These are phyloP conservation scores for Zootoca vivipara DNA, from an alignment of 2,113 vertebrate genomes.

Conservation along the genomic window DNA sequence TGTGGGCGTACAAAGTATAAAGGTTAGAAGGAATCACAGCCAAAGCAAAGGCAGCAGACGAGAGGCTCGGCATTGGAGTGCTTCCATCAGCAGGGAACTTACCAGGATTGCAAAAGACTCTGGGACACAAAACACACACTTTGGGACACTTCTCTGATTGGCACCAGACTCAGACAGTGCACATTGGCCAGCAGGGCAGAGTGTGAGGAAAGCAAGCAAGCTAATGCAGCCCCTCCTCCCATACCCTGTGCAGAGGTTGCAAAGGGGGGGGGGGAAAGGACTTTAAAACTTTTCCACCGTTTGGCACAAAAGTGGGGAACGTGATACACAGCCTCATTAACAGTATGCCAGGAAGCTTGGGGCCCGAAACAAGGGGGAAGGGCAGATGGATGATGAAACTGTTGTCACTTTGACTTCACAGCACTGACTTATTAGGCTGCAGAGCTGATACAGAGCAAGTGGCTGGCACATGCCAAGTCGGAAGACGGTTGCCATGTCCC, in stretches of 20 bases:
- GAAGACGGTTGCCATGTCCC: neutral
- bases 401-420: neutral
- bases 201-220: slow-evolving; percentile 9
- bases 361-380: neutral
- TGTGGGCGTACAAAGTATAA: slow-evolving; percentile 49
- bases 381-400: neutral
- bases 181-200: slow-evolving; percentile 16
- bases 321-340: neutral
- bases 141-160: slow-evolving; percentile 39
- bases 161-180: slow-evolving; percentile 44
- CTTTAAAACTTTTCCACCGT: slow-evolving; percentile 33
- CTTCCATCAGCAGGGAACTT: slow-evolving; percentile 35
- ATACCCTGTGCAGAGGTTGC: slow-evolving; percentile 65
- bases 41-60: slow-evolving; percentile 16
- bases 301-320: slow-evolving; percentile 7
- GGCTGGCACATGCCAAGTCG: neutral
- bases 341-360: neutral
- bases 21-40: slow-evolving; percentile 57
- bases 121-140: slow-evolving; percentile 26
- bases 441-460: neutral
- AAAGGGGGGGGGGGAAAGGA: no score
- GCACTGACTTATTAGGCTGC: slow-evolving; percentile 17
- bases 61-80: slow-evolving; percentile 37
- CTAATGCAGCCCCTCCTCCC: slow-evolving; percentile 47
- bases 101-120: slow-evolving; percentile 61